These are phyloP conservation scores for Rhynchotus rufescens DNA, from an alignment of 2,797 vertebrate species.

Conservation along the genomic window DNA sequence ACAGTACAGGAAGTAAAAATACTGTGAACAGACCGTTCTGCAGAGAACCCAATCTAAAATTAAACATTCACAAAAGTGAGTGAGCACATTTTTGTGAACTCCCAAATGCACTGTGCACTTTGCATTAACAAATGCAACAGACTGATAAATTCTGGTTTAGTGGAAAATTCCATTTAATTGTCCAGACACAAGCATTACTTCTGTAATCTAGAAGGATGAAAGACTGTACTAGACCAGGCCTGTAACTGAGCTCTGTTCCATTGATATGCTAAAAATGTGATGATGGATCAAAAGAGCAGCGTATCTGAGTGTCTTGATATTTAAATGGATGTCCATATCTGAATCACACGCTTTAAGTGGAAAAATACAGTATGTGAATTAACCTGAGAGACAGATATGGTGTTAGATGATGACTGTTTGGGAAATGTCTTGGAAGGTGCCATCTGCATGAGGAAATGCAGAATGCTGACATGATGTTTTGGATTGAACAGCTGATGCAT, in stretches of 20 bases:
- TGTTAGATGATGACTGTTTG: background rate
- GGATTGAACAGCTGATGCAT: background rate
- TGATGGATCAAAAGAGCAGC: background rate
- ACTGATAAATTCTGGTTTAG: background rate
- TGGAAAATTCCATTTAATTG: background rate
- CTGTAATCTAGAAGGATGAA: background rate
- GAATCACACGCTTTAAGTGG: background rate
- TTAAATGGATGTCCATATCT: background rate
- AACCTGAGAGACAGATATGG: background rate
- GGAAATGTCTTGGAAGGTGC: background rate
- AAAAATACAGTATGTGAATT: background rate
- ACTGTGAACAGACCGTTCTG: background rate
- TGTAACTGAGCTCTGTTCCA: background rate
- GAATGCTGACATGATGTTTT: background rate
- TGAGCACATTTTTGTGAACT: background rate
- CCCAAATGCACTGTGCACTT: background rate
- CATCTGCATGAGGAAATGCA: background rate
- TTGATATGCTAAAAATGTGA: too few species aligned
- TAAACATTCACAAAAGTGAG: background rate
- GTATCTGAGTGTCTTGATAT: background rate
- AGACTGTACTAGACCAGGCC: background rate
- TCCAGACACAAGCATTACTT: too few species aligned
- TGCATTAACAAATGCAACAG: background rate
- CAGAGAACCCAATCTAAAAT: background rate
- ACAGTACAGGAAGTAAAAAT: background rate